Base-by-base conservation (phyloP, 2,797 vertebrate genomes). In the Anolis apletophallus region DNA sequence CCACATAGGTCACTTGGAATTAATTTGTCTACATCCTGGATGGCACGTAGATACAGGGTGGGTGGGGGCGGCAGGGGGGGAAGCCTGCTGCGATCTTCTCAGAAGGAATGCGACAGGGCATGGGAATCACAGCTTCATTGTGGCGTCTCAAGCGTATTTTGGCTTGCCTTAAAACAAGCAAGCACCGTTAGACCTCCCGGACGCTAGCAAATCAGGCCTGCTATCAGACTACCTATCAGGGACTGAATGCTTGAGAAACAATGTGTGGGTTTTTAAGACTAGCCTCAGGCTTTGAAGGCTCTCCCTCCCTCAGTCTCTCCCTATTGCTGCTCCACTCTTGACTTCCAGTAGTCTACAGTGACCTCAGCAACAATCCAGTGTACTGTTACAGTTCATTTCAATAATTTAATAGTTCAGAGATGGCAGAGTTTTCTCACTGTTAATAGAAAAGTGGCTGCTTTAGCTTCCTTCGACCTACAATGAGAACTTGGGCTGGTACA, bases 1-100 rank as follows among this genome's bases (percentile, higher is more conserved):
- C 97, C 97, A 96, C 97, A 97, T 97, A 97, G 97, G 97, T 97
- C 98, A 98, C 96, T 97, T 95, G 97, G 97, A 98, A 97, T 98
- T 97, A 96, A 97, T 97, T 97, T 96, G 97, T 98, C 97, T 97
- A 97, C 97, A 98, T 98, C 97, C 98, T 98, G 97, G 97, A 96
- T 94, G 92, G 97, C 94, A 97, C 93, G 95, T 97, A 97, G 97
- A 95, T 59, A 6, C n/a, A 36, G 73, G 61, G 57, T 17, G 46
- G 23, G 76, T 14, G 76, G 34, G 16, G 59, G 40, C 0, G 93
- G 90, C 67, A 90, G 95, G 95, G 94, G 96, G 93, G 96, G 95
- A 96, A 88, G 95, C 87, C 96, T 96, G 97, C 96, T 96, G 97
- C 97, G 97, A 98, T 97, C 97, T 96, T 96, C 96, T 96, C 95